Base-by-base conservation (phyloP, 2,113 vertebrate species). In the Rhagologus leucostigma region DNA sequence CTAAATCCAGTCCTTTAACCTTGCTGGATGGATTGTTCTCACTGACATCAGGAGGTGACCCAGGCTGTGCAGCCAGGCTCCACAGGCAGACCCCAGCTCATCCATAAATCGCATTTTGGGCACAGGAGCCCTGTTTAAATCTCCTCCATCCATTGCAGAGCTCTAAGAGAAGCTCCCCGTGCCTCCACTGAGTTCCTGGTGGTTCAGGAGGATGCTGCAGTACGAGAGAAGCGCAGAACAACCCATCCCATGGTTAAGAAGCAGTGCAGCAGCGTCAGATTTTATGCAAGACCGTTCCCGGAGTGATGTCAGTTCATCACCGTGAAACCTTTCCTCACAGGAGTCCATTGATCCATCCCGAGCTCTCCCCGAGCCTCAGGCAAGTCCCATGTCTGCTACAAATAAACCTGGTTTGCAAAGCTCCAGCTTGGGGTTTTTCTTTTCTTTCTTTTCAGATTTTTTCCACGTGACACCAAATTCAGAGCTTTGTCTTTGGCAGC, bases 1-100 rank as follows among this genome's bases (percentile, higher is more conserved):
- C 90, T 92, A 88, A 93, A 96, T 86, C 85, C 90, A 86, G 92
- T 93, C 82, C 71, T 91, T 84, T 93, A 87, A 93, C 90, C 95
- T 95, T 95, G 82, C 76, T 71, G 26, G 78, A 88, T 86, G 64
- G 71, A 64, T 90, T 86, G 85, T 5, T 94, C 71, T 82, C 60
- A 32, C 76, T 81, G 79, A 80, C 85, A 86, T 13, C 63, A 49
- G 67, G 85, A 86, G 83, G 79, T 81, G 67, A 84, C 84, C 67
- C 74, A 78, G 71, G 12, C 75, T 74, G 86, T 26, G 35, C 75
- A 78, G 77, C 9, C 35, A 56, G 71, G 89, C 79, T 90, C 37
- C 73, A 65, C 20, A 30, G 68, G n/a, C 84, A 89, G 53, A 42
- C 57, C 81, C 35, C 60, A 74, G 73, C 63, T 73, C 81, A n/a